A percentile compares a stretch with the other conserved stretches of the same genome.
Conservation (phyloP, 2,113 vertebrate genomes). For the Paradisaea rubra region DNA sequence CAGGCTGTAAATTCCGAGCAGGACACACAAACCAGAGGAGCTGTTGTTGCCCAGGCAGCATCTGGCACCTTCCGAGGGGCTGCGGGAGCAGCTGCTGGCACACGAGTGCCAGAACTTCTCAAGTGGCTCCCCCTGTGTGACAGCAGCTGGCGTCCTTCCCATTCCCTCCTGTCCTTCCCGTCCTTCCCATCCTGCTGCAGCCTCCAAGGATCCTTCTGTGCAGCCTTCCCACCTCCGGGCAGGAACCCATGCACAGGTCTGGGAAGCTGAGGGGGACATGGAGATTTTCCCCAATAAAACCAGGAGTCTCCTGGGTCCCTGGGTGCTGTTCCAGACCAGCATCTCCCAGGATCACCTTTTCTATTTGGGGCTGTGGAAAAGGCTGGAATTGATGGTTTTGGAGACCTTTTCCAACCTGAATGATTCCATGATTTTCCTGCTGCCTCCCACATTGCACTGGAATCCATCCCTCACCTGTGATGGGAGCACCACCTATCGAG, state of each 20-base stretch:
- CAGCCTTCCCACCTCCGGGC: not conserved
- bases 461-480: not conserved
- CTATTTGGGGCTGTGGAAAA: not conserved
- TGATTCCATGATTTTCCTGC: not conserved
- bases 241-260: not conserved
- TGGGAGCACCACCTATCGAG: not conserved
- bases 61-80: not conserved
- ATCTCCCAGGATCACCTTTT: not conserved
- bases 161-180: not conserved
- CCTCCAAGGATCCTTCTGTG: not conserved
- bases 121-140: not conserved
- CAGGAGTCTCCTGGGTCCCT: not conserved
- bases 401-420: not conserved
- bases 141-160: not conserved
- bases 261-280: not conserved
- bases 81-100: conserved; percentile 7
- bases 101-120: not conserved
- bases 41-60: conserved; percentile 5
- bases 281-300: not conserved
- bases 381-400: not conserved
- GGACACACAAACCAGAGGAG: not conserved
- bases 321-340: not conserved
- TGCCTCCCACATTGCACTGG: not conserved
- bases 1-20: not conserved
- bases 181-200: not conserved